A percentile compares a stretch with the other conserved stretches of the same genome.
Conservation (phyloP, 2,113 vertebrate species). For the Desmodus rotundus region DNA sequence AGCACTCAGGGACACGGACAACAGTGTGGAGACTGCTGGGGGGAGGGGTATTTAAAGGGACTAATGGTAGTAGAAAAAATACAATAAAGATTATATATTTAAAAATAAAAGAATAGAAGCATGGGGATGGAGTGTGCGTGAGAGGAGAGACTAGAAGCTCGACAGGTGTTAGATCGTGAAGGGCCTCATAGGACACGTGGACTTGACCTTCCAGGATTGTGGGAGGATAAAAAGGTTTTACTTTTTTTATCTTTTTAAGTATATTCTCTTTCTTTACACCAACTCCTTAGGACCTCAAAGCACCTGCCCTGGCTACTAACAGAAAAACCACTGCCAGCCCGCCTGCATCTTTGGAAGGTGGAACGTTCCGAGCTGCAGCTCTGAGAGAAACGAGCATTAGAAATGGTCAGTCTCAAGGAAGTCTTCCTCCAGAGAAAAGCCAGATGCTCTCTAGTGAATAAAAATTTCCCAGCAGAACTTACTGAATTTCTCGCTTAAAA, state of each 20-base stretch:
- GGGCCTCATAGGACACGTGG: not conserved
- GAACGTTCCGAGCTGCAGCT: not conserved
- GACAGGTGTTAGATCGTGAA: not conserved
- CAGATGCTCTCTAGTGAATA: not conserved
- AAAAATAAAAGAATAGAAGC: too few species aligned
- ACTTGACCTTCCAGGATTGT: not conserved
- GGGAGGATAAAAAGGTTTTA: not conserved
- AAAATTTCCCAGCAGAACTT: not conserved
- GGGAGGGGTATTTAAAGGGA: too few species aligned
- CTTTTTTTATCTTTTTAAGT: not conserved
- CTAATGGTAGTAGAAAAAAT: too few species aligned
- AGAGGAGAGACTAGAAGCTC: not conserved
- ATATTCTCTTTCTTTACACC: not conserved
- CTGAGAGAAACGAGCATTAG: not conserved
- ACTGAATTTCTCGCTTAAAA: not conserved
- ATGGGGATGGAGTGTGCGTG: accelerated
- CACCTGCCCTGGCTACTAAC: not conserved
- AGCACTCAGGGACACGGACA: too few species aligned
- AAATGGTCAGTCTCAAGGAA: not conserved
- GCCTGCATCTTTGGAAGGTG: not conserved
- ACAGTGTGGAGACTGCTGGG: too few species aligned
- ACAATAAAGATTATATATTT: too few species aligned
- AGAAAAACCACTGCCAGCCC: not conserved
- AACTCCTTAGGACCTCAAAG: not conserved
- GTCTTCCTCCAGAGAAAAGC: not conserved